phyloP scores from a whole-genome alignment of 2,888 invertebrate species.

The Hypercompe scribonia region DNA sequence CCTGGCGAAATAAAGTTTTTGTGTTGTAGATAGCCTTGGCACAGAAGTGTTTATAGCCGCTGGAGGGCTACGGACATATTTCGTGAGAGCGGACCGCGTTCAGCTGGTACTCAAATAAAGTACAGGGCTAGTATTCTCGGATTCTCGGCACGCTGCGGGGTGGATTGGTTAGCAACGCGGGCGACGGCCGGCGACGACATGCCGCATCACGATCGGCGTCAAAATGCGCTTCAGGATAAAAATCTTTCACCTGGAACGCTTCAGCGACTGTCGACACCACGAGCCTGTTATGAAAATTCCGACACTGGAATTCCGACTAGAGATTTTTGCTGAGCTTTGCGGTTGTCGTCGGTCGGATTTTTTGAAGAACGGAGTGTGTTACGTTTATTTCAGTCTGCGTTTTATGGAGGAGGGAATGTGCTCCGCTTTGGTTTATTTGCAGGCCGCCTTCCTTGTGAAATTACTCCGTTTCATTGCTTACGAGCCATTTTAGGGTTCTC shows the following conservation, averaged over 20 bases:
- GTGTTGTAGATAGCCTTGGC: conserved; percentile 64
- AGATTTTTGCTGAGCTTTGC: conserved; percentile 83
- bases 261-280: conserved; percentile 67
- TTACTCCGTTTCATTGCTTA: conserved; percentile 85
- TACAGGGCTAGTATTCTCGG: conserved; percentile 63
- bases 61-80: conserved; percentile 68
- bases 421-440: conserved; percentile 83
- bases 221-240: conserved; percentile 70
- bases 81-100: conserved; percentile 58
- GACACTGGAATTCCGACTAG: conserved; percentile 78
- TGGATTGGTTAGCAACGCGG: conserved; percentile 35
- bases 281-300: conserved; percentile 85
- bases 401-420: conserved; percentile 84
- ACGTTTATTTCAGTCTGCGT: conserved; percentile 83
- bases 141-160: conserved; percentile 57
- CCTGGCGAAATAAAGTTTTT: conserved; percentile 73
- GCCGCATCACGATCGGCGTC: conserved; percentile 64
- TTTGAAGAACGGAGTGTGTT: conserved; percentile 82
- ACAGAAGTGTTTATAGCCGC: conserved; percentile 72
- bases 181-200: conserved; percentile 39
- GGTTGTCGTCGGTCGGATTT: conserved; percentile 79
- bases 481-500: conserved; percentile 81
- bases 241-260: conserved; percentile 77
- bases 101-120: conserved; percentile 72
- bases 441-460: conserved; percentile 83